Base-by-base conservation (phyloP, 1,140 invertebrate species). In the Arctopsyche grandis region DNA sequence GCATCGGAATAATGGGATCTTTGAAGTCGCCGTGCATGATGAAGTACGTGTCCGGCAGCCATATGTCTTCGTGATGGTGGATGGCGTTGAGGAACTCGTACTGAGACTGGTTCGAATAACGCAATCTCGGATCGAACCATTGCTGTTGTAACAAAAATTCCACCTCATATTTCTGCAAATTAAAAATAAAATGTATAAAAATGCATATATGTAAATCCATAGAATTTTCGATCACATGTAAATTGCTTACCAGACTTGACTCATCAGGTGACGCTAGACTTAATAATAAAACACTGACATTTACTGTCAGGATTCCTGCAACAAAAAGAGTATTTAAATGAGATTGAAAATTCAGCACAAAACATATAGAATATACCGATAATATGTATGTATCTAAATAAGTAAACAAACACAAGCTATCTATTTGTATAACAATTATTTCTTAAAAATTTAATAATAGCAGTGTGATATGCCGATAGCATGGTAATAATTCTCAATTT, bases 21-120 rank as follows among this genome's bases (percentile, higher is more conserved):
- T 97, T 96, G 88, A 97, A 97, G 87, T 97, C 95, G 77, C 96
- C 96, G 87, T 97, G 96, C 93, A 97, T 97, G 85, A 97, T 97
- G 89, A 97, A 97, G 87, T 97, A 97, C 24, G 95, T 97, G 87
- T 97, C 96, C 58, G 96, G 96, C 83, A 96, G 91, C 96, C 96
- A 97, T 84, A 97, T 93, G 84, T 95, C 91, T 84, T 95, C 92
- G 88, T 95, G 93, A 87, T 97, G 95, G 85, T 96, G 95, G 80
- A 97, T 95, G 74, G 94, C 96, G 87, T 97, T 97, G 80, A 97
- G 89, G 86, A 93, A 96, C 84, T 94, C 92, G 88, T 95, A 96
- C 85, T 93, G 91, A 82, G 93, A 94, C 85, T 93, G 93, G 87
- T 96, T 96, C 84, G 93, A 93, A 87, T 96, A 96, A 82, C 92